Evolutionary conservation across 2,888 invertebrate genomes (phyloP).

Genomic region (Megaustenia siamemsis): DNA sequence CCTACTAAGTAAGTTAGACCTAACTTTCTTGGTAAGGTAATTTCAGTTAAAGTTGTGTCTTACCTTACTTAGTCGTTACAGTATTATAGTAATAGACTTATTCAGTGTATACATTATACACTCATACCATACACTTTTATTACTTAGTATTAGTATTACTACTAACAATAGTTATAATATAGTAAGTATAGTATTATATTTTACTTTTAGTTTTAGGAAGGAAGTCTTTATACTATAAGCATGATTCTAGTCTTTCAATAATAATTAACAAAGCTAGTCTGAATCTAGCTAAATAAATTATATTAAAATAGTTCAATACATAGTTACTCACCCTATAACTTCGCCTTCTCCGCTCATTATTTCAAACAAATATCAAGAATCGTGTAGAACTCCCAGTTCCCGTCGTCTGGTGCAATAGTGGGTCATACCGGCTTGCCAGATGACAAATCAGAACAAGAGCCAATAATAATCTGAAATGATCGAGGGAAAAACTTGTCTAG

Average conservation of each 20-base stretch:
- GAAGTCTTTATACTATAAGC: background rate
- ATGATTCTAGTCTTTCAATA: background rate
- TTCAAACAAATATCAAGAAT: background rate
- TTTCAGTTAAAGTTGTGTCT: too few species aligned
- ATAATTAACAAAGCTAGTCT: background rate
- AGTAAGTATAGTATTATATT: background rate
- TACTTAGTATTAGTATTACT: too few species aligned
- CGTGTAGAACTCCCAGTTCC: background rate
- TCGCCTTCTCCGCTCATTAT: slow-evolving; percentile 54
- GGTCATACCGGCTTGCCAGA: slow-evolving; percentile 4
- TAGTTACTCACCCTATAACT: slow-evolving; percentile 46
- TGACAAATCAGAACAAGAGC: background rate
- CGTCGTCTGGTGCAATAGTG: slow-evolving; percentile 18
- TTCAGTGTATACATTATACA: background rate
- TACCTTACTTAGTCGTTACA: too few species aligned
- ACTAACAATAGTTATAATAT: too few species aligned
- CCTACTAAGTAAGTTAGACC: too few species aligned
- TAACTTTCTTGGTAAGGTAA: too few species aligned
- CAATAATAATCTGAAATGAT: background rate
- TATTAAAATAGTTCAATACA: background rate
- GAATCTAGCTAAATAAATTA: background rate
- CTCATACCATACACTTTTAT: background rate
- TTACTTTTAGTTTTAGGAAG: background rate
- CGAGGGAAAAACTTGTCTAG: too few species aligned
- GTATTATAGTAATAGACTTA: too few species aligned